These are phyloP conservation scores for Druon quercuslanigerum DNA, from an alignment of 1,140 invertebrate species.

Conservation along the genomic window DNA sequence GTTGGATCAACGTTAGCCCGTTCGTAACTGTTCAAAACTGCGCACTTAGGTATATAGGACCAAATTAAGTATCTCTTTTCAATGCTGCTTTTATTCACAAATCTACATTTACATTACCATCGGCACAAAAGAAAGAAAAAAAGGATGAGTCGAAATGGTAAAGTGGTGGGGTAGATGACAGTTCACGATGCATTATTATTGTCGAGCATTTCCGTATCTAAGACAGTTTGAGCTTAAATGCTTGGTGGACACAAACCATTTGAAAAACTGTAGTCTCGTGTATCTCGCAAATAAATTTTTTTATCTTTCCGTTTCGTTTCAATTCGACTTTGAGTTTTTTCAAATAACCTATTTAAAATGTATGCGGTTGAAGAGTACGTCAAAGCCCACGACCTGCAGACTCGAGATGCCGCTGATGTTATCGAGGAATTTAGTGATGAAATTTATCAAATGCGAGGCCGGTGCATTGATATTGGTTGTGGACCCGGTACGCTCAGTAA, in stretches of 20 bases:
- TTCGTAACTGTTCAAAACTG: too few species aligned
- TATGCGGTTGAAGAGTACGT: slow-evolving; percentile 80
- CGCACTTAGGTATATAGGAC: too few species aligned
- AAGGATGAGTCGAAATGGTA: not conserved
- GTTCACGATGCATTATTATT: slow-evolving; percentile 18
- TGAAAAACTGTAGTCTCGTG: not conserved
- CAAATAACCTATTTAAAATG: slow-evolving; percentile 72
- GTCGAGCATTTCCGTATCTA: slow-evolving; percentile 8
- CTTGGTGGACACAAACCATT: not conserved
- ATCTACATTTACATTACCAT: not conserved
- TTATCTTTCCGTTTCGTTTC: not conserved
- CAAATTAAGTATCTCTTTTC: too few species aligned
- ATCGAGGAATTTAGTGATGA: slow-evolving; percentile 80
- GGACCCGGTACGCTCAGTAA: slow-evolving; percentile 85
- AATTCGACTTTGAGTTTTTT: not conserved
- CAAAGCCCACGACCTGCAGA: slow-evolving; percentile 80
- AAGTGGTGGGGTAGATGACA: slow-evolving; percentile 11
- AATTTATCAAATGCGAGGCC: slow-evolving; percentile 69
- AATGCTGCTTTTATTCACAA: not conserved
- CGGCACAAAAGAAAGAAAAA: slow-evolving; percentile 9
- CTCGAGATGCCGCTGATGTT: slow-evolving; percentile 80
- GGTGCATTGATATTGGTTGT: slow-evolving; percentile 85
- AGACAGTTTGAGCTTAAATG: slow-evolving; percentile 14
- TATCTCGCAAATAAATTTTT: not conserved
- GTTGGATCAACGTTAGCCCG: too few species aligned